These are phyloP conservation scores for Zaprionus gabonicus DNA, from an alignment of 1,140 invertebrate genomes.

Conservation along the genomic window DNA sequence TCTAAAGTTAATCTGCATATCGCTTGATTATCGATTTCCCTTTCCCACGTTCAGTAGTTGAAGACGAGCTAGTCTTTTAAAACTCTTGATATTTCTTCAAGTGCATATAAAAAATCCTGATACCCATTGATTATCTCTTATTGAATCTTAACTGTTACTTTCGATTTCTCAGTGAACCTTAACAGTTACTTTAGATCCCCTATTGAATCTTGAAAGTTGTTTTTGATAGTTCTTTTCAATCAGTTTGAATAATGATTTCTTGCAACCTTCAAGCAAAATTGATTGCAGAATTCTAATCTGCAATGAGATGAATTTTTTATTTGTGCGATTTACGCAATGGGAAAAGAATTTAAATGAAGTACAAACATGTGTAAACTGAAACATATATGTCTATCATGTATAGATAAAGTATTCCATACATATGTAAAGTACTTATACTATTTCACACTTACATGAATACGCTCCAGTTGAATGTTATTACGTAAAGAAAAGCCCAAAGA, in stretches of 20 bases:
- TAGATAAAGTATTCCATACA: not conserved
- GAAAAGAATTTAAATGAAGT: conserved; percentile 5
- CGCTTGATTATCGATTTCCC: conserved; percentile 20
- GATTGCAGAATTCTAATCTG: not conserved
- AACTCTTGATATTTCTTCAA: not conserved
- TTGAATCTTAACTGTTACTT: not conserved
- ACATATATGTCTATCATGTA: not conserved
- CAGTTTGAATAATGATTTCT: not conserved
- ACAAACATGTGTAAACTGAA: not conserved
- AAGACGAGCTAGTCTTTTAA: not conserved
- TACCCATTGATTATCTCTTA: not conserved
- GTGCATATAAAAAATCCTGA: not conserved
- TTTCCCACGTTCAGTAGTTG: conserved; percentile 33
- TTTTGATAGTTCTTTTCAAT: not conserved
- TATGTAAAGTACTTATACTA: not conserved
- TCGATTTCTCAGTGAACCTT: not conserved
- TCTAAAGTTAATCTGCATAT: conserved; percentile 50
- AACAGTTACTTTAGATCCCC: not conserved
- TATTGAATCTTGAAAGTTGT: not conserved
- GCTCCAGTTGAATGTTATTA: not conserved
- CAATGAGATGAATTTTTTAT: not conserved
- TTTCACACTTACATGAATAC: no score
- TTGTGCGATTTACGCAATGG: conserved; percentile 1
- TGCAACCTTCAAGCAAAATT: not conserved
- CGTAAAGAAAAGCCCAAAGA: not conserved